phyloP scores from a whole-genome alignment of 2,797 vertebrate species.

The Melanogrammus aeglefinus region DNA sequence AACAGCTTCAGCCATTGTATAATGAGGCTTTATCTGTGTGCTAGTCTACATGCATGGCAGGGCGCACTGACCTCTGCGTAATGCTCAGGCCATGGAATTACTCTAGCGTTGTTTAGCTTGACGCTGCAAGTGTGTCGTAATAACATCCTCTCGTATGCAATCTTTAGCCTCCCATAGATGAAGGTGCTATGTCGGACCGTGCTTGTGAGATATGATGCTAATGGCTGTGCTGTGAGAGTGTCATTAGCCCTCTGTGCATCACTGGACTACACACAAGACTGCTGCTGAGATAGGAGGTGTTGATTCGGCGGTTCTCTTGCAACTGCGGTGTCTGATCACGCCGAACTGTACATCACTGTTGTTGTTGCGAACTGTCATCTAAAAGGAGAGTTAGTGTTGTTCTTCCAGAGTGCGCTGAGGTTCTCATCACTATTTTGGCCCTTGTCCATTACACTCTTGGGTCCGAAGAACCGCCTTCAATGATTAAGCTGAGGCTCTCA shows the following conservation, averaged over 20 bases:
- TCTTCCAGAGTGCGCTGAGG: not conserved
- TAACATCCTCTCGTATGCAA: not conserved
- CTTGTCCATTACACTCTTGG: not conserved
- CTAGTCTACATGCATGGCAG: conserved; percentile 16
- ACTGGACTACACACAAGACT: not conserved
- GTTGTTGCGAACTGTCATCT: not conserved
- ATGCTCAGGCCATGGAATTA: conserved; percentile 17
- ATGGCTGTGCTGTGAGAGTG: not conserved
- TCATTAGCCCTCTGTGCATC: not conserved
- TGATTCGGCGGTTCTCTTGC: not conserved
- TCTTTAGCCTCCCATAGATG: not conserved
- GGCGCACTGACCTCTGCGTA: conserved; percentile 9
- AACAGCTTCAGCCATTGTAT: conserved; percentile 32
- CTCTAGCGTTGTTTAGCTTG: not conserved
- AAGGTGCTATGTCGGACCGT: not conserved
- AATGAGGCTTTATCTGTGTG: conserved; percentile 45
- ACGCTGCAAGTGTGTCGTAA: not conserved
- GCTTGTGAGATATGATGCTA: not conserved
- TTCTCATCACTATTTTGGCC: not conserved
- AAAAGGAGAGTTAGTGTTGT: not conserved
- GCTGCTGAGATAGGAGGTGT: not conserved
- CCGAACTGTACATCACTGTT: not conserved
- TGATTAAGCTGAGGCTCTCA: not conserved
- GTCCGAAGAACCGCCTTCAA: not conserved
- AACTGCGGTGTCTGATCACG: not conserved